A percentile compares a stretch with the other conserved stretches of the same genome.
These are phyloP conservation scores for Actenoides hombroni DNA, from an alignment of 2,113 vertebrate genomes.

Conservation along the genomic window DNA sequence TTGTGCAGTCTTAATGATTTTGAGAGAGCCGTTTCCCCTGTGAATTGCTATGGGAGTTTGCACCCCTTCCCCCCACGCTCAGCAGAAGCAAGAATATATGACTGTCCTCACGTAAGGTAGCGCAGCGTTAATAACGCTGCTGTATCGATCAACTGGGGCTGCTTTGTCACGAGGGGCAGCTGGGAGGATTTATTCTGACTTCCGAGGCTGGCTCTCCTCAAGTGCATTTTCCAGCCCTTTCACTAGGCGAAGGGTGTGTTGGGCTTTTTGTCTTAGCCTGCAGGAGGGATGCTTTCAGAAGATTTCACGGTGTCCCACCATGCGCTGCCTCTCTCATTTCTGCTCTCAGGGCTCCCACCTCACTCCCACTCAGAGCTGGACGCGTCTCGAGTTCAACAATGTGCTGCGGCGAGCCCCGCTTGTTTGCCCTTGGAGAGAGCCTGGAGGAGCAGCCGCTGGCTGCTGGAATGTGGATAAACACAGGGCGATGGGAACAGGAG, in stretches of 20 bases:
- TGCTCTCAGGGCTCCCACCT: conserved; percentile 9
- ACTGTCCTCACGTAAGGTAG: conserved; percentile 46
- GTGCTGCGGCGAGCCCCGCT: background rate
- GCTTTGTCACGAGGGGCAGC: conserved; percentile 25
- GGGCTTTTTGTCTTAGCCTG: conserved; percentile 28
- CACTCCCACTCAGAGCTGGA: background rate
- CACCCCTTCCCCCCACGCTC: conserved; percentile 1
- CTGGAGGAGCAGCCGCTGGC: conserved; percentile 36
- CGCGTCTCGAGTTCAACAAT: background rate
- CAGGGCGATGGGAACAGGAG: conserved; percentile 61
- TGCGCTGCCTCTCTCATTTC: background rate
- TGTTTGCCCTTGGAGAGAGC: conserved; percentile 50
- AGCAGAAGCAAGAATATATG: conserved; percentile 44
- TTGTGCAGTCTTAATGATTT: conserved; percentile 40
- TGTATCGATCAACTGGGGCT: conserved; percentile 68
- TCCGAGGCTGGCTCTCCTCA: background rate
- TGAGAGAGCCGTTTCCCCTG: conserved; percentile 36
- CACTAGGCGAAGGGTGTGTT: background rate
- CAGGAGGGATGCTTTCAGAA: background rate
- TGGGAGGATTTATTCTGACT: conserved; percentile 42
- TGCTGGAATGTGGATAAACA: conserved; percentile 68
- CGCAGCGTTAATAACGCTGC: conserved; percentile 65
- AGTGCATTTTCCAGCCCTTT: conserved; percentile 46
- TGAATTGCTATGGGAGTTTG: conserved; percentile 31
- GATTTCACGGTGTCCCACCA: conserved; percentile 1